Conservation (phyloP, 2,888 invertebrate genomes). For the Drosophila meridiana region DNA sequence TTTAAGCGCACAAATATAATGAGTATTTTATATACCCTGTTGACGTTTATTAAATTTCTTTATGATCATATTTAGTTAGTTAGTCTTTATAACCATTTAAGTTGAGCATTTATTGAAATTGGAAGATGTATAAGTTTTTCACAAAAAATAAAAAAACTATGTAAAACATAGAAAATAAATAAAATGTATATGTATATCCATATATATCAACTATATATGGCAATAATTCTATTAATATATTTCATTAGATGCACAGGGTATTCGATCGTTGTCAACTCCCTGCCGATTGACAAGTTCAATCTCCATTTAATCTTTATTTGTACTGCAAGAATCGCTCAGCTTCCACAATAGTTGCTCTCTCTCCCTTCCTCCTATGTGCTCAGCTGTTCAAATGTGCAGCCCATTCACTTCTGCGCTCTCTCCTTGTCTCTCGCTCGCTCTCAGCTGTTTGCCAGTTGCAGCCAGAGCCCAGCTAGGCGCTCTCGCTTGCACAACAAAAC, state of each 20-base stretch:
- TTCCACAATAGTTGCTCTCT: conserved; percentile 5
- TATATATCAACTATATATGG: neutral
- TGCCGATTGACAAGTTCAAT: conserved; percentile 3
- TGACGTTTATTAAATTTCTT: neutral
- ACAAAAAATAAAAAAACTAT: too few relatives aligned
- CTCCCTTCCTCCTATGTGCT: conserved; percentile 1
- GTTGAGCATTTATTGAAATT: neutral
- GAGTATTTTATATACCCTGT: neutral
- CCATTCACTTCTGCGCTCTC: conserved; percentile 3
- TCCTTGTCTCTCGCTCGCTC: conserved; percentile 8
- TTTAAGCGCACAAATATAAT: conserved; percentile 10
- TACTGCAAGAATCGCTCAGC: conserved; percentile 5
- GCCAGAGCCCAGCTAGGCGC: conserved; percentile 4
- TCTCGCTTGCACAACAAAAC: conserved; percentile 1
- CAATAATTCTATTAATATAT: neutral
- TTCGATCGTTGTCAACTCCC: neutral
- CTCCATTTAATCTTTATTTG: conserved; percentile 15
- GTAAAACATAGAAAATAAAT: too few relatives aligned
- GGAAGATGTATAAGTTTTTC: too few relatives aligned
- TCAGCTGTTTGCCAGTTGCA: conserved; percentile 31
- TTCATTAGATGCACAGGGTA: neutral
- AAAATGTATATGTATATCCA: neutral
- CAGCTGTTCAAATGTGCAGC: conserved; percentile 26
- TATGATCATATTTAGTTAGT: neutral
- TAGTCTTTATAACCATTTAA: neutral